Evolutionary conservation across 2,797 vertebrate genomes (phyloP).

Genomic region (Sebastes melanostomus): DNA sequence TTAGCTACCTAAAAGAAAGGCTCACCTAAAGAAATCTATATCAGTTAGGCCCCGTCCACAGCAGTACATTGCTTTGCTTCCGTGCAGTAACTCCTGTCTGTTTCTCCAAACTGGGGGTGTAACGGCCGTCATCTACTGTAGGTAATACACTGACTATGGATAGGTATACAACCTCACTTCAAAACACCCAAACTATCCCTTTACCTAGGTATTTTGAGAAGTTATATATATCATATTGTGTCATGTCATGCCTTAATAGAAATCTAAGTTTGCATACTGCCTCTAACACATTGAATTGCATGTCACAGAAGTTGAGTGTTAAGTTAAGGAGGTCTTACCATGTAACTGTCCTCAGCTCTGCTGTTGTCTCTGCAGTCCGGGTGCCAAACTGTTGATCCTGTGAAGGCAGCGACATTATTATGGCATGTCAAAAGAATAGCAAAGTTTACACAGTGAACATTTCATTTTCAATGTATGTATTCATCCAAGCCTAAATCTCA

Average conservation of each 20-base stretch:
- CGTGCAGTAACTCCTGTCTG: too few relatives aligned
- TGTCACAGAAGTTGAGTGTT: not conserved
- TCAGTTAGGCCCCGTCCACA: too few relatives aligned
- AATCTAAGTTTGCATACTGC: not conserved
- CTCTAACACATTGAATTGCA: not conserved
- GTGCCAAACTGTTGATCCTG: slow-evolving; percentile 97
- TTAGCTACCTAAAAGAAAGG: too few relatives aligned
- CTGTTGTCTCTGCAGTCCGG: slow-evolving; percentile 92
- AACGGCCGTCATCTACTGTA: too few relatives aligned
- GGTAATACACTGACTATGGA: too few relatives aligned
- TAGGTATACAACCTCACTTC: too few relatives aligned
- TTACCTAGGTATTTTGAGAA: not conserved
- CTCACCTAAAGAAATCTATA: too few relatives aligned
- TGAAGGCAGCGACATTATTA: not conserved
- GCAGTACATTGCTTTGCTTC: too few relatives aligned
- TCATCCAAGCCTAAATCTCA: not conserved
- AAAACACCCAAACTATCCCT: too few relatives aligned
- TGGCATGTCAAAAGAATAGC: not conserved
- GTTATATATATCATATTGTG: not conserved
- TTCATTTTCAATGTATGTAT: not conserved
- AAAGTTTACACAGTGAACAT: not conserved
- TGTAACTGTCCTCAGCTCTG: slow-evolving; percentile 87
- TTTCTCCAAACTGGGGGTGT: too few relatives aligned
- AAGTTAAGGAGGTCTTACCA: slow-evolving; percentile 79
- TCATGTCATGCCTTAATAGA: not conserved